These are phyloP conservation scores for Cygnus olor DNA, from an alignment of 2,797 vertebrate genomes.

Conservation along the genomic window DNA sequence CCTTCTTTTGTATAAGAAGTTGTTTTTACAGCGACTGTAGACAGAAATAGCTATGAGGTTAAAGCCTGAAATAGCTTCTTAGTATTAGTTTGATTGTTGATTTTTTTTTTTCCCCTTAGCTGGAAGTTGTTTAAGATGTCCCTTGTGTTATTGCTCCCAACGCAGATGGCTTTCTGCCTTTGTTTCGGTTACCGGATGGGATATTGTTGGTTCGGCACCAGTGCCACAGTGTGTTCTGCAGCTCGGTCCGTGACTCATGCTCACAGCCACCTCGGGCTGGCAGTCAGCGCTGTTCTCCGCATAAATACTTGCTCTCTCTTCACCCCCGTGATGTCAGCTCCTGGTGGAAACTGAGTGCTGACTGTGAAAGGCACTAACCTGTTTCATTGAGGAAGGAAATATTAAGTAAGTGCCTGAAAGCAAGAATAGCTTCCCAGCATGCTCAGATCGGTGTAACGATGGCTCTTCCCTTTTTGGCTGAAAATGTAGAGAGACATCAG, in stretches of 20 bases:
- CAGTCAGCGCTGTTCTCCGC: background rate
- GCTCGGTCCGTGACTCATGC: slow-evolving; percentile 53
- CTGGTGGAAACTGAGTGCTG: slow-evolving; percentile 3
- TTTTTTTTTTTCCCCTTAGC: slow-evolving; percentile 17
- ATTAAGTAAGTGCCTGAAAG: background rate
- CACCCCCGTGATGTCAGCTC: slow-evolving; percentile 1
- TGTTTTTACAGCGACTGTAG: slow-evolving; percentile 40
- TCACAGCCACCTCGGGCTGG: slow-evolving; percentile 2
- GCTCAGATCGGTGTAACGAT: background rate
- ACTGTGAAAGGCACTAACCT: slow-evolving; percentile 2
- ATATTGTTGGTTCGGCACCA: slow-evolving; percentile 54
- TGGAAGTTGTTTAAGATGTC: slow-evolving; percentile 73
- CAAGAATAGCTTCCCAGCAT: background rate
- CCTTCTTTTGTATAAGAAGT: slow-evolving; percentile 12
- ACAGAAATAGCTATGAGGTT: slow-evolving; percentile 51
- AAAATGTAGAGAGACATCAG: background rate
- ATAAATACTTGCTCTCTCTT: background rate
- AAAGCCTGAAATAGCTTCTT: slow-evolving; percentile 40
- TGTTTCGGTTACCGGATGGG: slow-evolving; percentile 61
- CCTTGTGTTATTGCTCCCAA: slow-evolving; percentile 56
- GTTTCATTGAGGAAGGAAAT: slow-evolving; percentile 54
- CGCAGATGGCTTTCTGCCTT: slow-evolving; percentile 72
- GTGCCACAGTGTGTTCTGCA: slow-evolving; percentile 9
- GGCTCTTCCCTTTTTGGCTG: background rate
- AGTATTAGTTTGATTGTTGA: background rate